Base-by-base conservation (phyloP, 2,888 invertebrate species). In the Emmelina monodactyla region DNA sequence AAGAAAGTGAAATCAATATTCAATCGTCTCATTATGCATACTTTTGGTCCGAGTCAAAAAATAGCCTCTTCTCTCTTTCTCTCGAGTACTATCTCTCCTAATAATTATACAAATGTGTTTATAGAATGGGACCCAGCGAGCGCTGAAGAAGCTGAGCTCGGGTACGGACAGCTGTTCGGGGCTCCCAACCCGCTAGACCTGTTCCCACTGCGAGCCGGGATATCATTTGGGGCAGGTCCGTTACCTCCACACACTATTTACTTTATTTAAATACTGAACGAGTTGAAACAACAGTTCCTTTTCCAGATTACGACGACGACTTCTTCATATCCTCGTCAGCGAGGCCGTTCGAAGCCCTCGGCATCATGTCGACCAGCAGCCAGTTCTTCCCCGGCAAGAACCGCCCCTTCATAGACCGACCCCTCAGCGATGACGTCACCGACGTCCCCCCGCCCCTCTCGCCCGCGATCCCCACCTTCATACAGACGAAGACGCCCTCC, bases 271-370 rank as follows among this genome's bases (percentile, higher is more conserved):
- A 19, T 19, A 19, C 5, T n/a, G n/a, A n/a, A n/a, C n/a, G n/a
- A n/a, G n/a, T n/a, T n/a, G n/a, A n/a, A n/a, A n/a, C n/a, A n/a
- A n/a, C n/a, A n/a, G 9, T 19, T 19, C 19, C 9, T n/a, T 16
- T 25, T 14, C n/a, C 58, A 84, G 83, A 78, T 49, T 75, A 81
- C 57, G 71, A 85, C 50, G 88, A 88, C 45, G 89, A 89, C 50
- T 89, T 89, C 65, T 89, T 84, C 68, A 87, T 89, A 47, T 87
- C 87, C 46, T 86, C 88, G 40, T 88, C 88, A 19, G 83, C 86
- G 41, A 83, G 85, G 36, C 88, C 88, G n/a, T 89, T 89, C 65
- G 87, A 88, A 60, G 82, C 82, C 44, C 73, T 82, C 43, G 79
- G 79, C 51, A 60, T 82, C 29, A 64, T 81, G 66, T 70, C 75